A percentile compares a stretch with the other conserved stretches of the same genome.
Conservation (phyloP, 1,140 invertebrate species). For the Scaptodrosophila lebanonensis region DNA sequence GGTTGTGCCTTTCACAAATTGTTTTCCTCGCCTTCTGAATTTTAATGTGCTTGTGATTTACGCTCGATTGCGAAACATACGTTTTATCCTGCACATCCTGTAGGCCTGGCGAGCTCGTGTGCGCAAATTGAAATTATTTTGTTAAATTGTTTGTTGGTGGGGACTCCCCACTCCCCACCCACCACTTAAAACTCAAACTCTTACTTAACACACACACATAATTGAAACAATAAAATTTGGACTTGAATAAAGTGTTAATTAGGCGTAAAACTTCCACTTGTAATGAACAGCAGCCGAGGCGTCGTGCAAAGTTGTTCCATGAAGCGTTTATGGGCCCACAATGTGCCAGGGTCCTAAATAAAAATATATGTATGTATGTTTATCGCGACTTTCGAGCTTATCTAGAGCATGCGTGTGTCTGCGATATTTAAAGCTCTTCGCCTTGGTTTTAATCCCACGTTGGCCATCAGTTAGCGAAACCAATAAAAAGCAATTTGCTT, state of each 20-base stretch:
- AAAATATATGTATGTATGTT: too few relatives aligned
- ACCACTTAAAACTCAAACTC: too few relatives aligned
- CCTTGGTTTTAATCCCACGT: conserved; percentile 22
- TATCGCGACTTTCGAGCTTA: conserved; percentile 11
- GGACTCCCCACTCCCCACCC: not conserved
- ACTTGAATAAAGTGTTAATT: conserved; percentile 68
- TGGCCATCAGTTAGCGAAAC: conserved; percentile 44
- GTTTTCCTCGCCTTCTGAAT: conserved; percentile 60
- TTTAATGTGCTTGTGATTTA: conserved; percentile 47
- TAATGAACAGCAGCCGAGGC: conserved; percentile 31
- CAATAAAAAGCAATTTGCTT: conserved; percentile 64
- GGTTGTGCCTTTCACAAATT: conserved; percentile 42
- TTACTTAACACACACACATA: conserved; percentile 48
- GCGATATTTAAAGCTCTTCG: conserved; percentile 18
- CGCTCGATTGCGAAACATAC: too few relatives aligned
- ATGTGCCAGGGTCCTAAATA: conserved; percentile 45
- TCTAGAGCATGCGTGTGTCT: conserved; percentile 8
- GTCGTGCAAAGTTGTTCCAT: conserved; percentile 43
- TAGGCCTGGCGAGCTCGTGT: conserved; percentile 1
- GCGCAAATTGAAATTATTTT: conserved; percentile 48
- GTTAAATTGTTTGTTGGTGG: conserved; percentile 30
- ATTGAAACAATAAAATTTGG: conserved; percentile 65
- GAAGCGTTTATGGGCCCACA: conserved; percentile 48
- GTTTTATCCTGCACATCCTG: too few relatives aligned
- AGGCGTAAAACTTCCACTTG: conserved; percentile 53